Conservation (phyloP, 2,113 vertebrate species). For the Heloderma charlesbogerti region DNA sequence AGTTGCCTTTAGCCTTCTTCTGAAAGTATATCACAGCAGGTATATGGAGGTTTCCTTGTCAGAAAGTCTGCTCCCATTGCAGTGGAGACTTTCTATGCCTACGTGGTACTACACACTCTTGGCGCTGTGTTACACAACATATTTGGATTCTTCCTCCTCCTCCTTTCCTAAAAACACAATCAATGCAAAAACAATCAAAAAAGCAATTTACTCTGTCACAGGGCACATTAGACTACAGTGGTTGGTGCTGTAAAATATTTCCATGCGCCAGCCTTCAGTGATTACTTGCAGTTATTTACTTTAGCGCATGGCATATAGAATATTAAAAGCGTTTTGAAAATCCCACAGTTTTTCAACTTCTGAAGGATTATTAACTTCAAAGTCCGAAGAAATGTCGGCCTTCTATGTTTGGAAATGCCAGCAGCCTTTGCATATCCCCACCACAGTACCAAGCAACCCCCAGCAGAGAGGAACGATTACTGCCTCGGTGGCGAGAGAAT, state of each 20-base stretch:
- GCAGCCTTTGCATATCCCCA: slow-evolving; percentile 90
- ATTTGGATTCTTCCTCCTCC: not conserved
- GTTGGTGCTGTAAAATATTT: rapidly evolving
- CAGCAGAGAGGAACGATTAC: slow-evolving; percentile 90
- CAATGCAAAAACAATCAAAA: not conserved
- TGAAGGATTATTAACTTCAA: slow-evolving; percentile 98
- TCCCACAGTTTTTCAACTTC: slow-evolving; percentile 85
- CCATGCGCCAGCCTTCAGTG: slow-evolving; percentile 32
- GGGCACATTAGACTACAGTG: rapidly evolving
- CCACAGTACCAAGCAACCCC: slow-evolving; percentile 80
- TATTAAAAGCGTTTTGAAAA: slow-evolving; percentile 81
- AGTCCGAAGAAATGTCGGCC: slow-evolving; percentile 94
- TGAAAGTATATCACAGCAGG: not conserved
- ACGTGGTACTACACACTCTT: rapidly evolving
- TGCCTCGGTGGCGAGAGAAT: slow-evolving; percentile 80
- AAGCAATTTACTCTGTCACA: rapidly evolving
- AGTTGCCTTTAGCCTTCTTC: not conserved
- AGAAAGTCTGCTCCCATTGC: rapidly evolving
- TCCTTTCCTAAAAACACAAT: rapidly evolving
- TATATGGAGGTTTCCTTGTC: rapidly evolving
- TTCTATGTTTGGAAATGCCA: slow-evolving; percentile 97
- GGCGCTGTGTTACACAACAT: not conserved
- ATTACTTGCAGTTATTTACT: slow-evolving; percentile 79
- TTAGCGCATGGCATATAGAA: slow-evolving; percentile 78
- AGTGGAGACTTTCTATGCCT: rapidly evolving